Base-by-base conservation (phyloP, 2,797 vertebrate species). In the Sphenodon punctatus region DNA sequence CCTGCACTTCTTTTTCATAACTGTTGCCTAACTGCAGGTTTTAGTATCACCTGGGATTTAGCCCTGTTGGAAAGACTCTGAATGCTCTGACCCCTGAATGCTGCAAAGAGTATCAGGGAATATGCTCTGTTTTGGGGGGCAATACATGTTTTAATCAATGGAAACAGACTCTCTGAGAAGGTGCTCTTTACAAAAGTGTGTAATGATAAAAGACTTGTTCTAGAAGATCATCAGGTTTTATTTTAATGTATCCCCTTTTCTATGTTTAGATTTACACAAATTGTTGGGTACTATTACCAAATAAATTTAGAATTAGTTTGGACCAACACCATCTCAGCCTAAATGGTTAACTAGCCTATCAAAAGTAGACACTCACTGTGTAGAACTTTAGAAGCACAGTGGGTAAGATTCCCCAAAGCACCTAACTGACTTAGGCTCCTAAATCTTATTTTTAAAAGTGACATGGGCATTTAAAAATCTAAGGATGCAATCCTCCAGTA, bases 91-190 rank as follows among this genome's bases (percentile, higher is more conserved):
- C n/a, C n/a, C n/a, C n/a, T n/a, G n/a, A n/a, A n/a, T n/a, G n/a
- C n/a, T n/a, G n/a, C n/a, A n/a, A 45, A 53, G 59, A 10, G 15
- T 6, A 1, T 0, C 10, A 16, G 53, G 15, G 3, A 3, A 4
- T 6, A 8, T 34, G 17, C 30, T 46, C 41, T 19, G 16, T 10
- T 5, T 3, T 25, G 51, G 49, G 11, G 10, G 27, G 39, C 73
- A 53, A 36, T 1, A 5, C 32, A 41, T 7, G 15, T 3, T 51
- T 22, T 48, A 34, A 36, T 1, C 11, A 23, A 32, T 23, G 25
- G 10, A 53, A 10, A 15, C 14, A 25, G 36, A 10, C 3, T 13
- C 39, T 48, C 0, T 36, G 34, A 34, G 0, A 38, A 2, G n/a
- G 22, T 38, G 4, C 4, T 10, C 51, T 7, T 14, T 19, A 2